Percentiles rank a stretch among this genome's conserved stretches.
Conservation (phyloP, 2,797 vertebrate species). For the Syngnathus acus region DNA sequence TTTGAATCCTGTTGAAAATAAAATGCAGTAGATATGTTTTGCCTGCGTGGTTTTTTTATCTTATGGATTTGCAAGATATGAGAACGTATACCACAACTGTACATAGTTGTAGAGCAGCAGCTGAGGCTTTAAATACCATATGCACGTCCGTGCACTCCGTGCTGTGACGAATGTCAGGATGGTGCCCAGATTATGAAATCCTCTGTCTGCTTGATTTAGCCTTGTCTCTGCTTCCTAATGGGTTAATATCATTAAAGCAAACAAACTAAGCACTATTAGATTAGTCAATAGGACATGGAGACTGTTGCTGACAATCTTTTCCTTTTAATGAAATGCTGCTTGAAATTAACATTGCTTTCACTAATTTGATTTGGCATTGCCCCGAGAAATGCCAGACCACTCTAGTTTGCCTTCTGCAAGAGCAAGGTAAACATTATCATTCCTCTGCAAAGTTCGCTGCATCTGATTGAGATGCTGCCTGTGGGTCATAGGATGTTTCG, state of each 20-base stretch:
- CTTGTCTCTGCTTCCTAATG: conserved; percentile 55
- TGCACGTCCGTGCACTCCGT: conserved; percentile 9
- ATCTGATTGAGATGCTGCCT: conserved; percentile 44
- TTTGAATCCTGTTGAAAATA: background rate
- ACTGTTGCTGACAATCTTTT: conserved; percentile 66
- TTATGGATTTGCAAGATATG: background rate
- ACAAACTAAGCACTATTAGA: conserved; percentile 69
- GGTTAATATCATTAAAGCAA: conserved; percentile 72
- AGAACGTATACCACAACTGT: background rate
- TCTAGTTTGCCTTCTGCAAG: conserved; percentile 50
- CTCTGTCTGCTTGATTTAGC: conserved; percentile 61
- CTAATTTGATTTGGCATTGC: conserved; percentile 67
- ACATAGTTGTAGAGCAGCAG: background rate
- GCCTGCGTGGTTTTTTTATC: background rate
- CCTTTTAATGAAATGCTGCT: conserved; percentile 69
- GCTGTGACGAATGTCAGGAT: conserved; percentile 66
- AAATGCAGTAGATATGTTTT: background rate
- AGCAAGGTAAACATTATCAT: conserved; percentile 42
- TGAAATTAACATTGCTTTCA: conserved; percentile 68
- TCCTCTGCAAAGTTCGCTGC: conserved; percentile 54
- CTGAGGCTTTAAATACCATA: conserved; percentile 1
- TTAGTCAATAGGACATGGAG: conserved; percentile 66
- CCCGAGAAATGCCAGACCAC: conserved; percentile 60
- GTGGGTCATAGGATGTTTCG: conserved; percentile 15
- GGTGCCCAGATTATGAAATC: conserved; percentile 62